These are phyloP conservation scores for Phymorhynchus buccinoides DNA, from an alignment of 1,140 invertebrate genomes.

Conservation along the genomic window DNA sequence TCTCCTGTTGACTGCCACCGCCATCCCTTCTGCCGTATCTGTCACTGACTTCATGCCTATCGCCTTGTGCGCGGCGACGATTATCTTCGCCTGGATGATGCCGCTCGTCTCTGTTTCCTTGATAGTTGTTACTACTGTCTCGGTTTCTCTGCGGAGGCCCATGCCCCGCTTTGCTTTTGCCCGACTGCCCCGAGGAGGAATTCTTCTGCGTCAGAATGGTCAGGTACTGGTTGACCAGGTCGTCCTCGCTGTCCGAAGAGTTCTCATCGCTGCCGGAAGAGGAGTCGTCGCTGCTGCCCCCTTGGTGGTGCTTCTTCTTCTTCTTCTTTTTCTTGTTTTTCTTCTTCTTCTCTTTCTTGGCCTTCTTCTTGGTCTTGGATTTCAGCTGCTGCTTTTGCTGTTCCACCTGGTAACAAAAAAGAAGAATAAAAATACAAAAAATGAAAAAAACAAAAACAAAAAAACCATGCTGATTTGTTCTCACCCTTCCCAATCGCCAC, in stretches of 20 bases:
- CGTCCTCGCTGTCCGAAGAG: conserved; percentile 54
- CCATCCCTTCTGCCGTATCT: conserved; percentile 2
- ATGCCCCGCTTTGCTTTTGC: conserved; percentile 18
- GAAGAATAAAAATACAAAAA: too few species aligned
- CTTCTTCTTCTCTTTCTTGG: conserved; percentile 62
- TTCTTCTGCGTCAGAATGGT: conserved; percentile 59
- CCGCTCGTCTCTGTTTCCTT: background rate
- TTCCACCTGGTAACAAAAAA: conserved; percentile 31
- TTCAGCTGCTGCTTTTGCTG: conserved; percentile 21
- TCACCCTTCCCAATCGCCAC: too few species aligned
- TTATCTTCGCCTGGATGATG: background rate
- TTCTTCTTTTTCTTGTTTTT: too few species aligned
- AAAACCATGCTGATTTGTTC: too few species aligned
- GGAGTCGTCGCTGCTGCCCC: too few species aligned
- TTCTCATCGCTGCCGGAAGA: too few species aligned
- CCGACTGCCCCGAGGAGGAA: background rate
- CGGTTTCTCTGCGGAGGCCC: background rate
- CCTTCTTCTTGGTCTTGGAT: conserved; percentile 42
- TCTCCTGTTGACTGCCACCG: conserved; percentile 10
- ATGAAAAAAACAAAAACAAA: too few species aligned
- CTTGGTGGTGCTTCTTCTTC: conserved; percentile 52
- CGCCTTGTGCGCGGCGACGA: background rate
- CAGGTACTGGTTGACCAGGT: conserved; percentile 61
- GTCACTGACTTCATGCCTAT: background rate
- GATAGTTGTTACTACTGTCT: background rate